Conservation (phyloP, 2,797 vertebrate species). For the Hypotaenidia okinawae region DNA sequence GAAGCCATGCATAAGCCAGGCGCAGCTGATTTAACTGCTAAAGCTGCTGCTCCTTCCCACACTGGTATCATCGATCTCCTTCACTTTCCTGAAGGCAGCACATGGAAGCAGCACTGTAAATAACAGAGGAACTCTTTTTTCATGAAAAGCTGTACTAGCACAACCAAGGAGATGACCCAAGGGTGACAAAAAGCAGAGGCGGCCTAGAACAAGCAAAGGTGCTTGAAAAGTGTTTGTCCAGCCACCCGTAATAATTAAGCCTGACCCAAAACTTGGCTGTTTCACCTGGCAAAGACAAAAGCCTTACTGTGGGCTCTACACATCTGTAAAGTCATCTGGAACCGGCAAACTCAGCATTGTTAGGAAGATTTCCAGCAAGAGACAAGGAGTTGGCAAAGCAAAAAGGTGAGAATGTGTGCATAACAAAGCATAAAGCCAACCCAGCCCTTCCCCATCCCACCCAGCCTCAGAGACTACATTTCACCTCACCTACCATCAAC, state of each 20-base stretch:
- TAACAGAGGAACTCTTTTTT: background rate
- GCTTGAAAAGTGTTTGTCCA: background rate
- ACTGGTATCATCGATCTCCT: background rate
- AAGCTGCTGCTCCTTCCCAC: background rate
- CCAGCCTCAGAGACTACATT: background rate
- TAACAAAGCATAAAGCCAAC: constrained; percentile 34
- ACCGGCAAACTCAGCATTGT: background rate
- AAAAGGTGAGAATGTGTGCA: constrained; percentile 36
- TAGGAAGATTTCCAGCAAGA: constrained; percentile 41
- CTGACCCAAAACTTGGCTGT: background rate
- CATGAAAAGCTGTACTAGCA: background rate
- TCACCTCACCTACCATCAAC: constrained; percentile 88
- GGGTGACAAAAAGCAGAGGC: constrained; percentile 16
- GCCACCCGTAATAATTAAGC: background rate
- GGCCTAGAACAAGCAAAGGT: background rate
- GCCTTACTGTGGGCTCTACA: background rate
- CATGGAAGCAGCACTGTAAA: background rate
- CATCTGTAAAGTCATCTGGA: constrained; percentile 32
- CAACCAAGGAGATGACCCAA: background rate
- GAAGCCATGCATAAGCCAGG: background rate
- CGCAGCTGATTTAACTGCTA: background rate
- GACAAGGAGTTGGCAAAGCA: constrained; percentile 51
- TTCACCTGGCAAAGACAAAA: constrained; percentile 30
- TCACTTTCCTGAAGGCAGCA: background rate
- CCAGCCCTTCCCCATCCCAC: constrained; percentile 26